Base-by-base conservation (phyloP, 2,888 invertebrate species). In the Pterobdella sp. region DNA sequence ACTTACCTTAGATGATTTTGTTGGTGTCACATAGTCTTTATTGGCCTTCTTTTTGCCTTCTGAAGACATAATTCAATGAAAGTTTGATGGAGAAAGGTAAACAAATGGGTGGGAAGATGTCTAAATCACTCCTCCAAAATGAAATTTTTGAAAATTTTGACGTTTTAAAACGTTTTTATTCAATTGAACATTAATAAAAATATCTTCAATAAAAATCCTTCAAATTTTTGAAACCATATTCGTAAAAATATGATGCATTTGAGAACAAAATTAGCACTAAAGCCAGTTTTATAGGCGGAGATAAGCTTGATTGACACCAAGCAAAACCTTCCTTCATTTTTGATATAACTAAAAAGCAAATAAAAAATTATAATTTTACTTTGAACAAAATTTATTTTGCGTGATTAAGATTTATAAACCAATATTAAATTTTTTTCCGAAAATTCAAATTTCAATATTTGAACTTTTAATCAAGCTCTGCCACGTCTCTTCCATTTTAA, bases 41-140 rank as follows among this genome's bases (percentile, higher is more conserved):
- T 42, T 63, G n/a, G 31, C 32, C 26, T 71, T 71, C 56, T 71
- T 71, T 56, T 31, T 71, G 32, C 35, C 26, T 32, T 71, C 71
- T 34, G 71, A 1, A 26, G 52, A 49, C 71, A 71, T 71, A n/a
- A 29, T 49, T 49, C 35, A 71, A 35, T 35, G 32, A 32, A 34
- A 34, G 26, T 49, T 32, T n/a, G 37, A 71, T 56, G 7, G 22
- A 71, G 36, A 29, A 29, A 71, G 18, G 63, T 31, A 60, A 32
- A 36, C 52, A 69, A 71, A 71, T 71, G 71, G 71, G 71, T 34
- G 71, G 71, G 60, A 71, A 71, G n/a, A 71, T 71, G 71, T 60
- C 71, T 26, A 56, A 26, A 52, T 29, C 60, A 56, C 60, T 56
- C 60, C 60, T 56, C 26, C 60, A 4, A 26, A 22, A 22, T 26